Base-by-base conservation (phyloP, 2,113 vertebrate species). In the Stegostoma tigrinum region DNA sequence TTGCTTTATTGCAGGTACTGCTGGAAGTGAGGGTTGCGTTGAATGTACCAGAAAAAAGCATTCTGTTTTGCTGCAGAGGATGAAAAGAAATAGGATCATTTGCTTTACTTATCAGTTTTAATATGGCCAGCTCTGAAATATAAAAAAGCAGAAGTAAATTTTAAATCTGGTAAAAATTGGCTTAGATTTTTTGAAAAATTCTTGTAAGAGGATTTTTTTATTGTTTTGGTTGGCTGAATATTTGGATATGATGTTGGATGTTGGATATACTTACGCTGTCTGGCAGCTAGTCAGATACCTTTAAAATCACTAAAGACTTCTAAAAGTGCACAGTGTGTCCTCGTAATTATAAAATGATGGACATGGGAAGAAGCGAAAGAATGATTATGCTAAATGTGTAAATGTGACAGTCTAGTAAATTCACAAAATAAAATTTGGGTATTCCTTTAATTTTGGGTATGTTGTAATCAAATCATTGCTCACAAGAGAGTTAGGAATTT, bases 1-100 rank as follows among this genome's bases (percentile, higher is more conserved):
- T 94, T 72, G 68, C 94, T 95, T 95, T 94, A 70, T 72, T 95
- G 24, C 68, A 95, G 94, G 94, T 70, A 72, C 34, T 48, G 48
- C 94, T 95, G 94, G 89, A 95, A 95, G 34, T 34, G 23, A 95
- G 68, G 12, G 10, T 48, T 95, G 15, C 12, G 15, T 67, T 95
- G 93, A 72, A 72, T 15, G 42, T 7, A 48, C 94, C 42, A 95
- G n/a, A 38, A 23, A 95, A 45, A 95, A 72, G 24, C 68, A 72
- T 95, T 72, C 72, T 72, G 14, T 48, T 95, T 70, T 72, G 94
- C 94, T 17, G 68, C 67, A 75, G 94, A 72, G 10, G 68, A 52
- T 45, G 67, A 72, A 95, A 72, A 95, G 14, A 72, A 48, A 45
- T 45, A 68, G 21, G 66, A 30, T 45, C 15, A 95, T 95, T 72